Conservation (phyloP, 2,113 vertebrate genomes). For the Connochaetes taurinus region DNA sequence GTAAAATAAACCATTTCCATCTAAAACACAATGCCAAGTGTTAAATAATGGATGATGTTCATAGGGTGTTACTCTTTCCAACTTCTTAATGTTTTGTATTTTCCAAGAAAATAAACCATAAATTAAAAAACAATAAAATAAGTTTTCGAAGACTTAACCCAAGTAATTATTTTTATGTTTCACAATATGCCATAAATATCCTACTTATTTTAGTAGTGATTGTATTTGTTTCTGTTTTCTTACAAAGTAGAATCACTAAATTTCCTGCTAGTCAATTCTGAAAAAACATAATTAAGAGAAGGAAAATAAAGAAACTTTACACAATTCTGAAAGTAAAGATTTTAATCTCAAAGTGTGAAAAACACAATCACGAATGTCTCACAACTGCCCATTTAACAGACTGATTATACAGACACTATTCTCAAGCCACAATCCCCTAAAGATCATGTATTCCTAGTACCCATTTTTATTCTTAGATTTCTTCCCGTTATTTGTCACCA, state of each 20-base stretch:
- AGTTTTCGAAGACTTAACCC: background rate
- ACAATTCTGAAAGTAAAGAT: background rate
- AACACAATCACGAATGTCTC: background rate
- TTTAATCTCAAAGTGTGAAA: background rate
- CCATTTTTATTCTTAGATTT: background rate
- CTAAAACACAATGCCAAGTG: background rate
- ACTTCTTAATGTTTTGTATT: background rate
- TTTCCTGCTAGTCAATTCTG: background rate
- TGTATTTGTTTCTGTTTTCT: background rate
- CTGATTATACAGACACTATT: background rate
- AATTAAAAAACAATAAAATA: background rate
- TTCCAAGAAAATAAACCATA: background rate
- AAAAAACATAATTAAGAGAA: background rate
- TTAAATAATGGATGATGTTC: background rate
- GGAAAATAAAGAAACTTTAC: background rate
- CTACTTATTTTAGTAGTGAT: background rate
- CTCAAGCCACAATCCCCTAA: background rate
- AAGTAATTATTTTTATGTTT: conserved; percentile 4
- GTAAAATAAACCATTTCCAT: background rate
- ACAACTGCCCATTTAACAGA: background rate
- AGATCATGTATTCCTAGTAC: background rate
- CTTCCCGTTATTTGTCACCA: background rate
- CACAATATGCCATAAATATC: background rate
- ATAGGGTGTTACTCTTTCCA: background rate
- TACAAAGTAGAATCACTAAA: background rate